Evolutionary conservation across 2,113 vertebrate genomes (phyloP), one percentile per base, ranked within the genome.

Genomic region (Hippocampus zosterae): DNA sequence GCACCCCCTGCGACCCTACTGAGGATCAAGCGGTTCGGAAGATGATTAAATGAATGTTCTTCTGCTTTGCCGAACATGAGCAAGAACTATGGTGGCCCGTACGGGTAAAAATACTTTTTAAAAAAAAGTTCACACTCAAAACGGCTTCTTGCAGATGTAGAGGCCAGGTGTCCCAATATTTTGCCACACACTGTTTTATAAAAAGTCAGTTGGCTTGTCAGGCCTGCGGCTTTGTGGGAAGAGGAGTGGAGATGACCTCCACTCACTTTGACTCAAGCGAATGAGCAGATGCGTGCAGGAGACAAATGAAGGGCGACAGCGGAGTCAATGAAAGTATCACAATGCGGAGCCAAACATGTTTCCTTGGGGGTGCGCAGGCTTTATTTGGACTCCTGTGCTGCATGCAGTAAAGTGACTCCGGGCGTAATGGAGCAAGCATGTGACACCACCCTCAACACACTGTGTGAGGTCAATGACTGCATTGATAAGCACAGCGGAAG

Each of bases 351-450:
- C 37, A 59, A 33, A 42, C 62, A 48, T 63, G 52, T 61, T 65
- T 72, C 40, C 67, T 67, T 27, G 68, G n/a, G n/a, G 37, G 68
- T 19, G 61, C 52, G 53, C 48, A 21, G 29, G 60, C 29, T 72
- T 74, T 37, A 52, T 65, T 69, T 76, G 44, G 65, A 37, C 40
- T 15, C 5, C 19, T 56, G 55, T 65, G 80, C 53, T 23, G 55
- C 33, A 50, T 15, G 21, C 60, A 64, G 67, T 73, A 66, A 62
- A 74, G 62, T 65, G 70, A 73, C 80, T 69, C 25, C 3, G 0
- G 70, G 74, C 56, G 56, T 79, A 71, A 87, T 59, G 60, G 72
- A 68, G 70, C 80, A 59, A 72, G 85, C 70, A 67, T 70, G 76
- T 69, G 67, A 76, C 73, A 70, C 33, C 37, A 48, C 73, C 55